A percentile compares a stretch with the other conserved stretches of the same genome.
Conservation (phyloP, 2,888 invertebrate species). For the Mythimna ferrago region DNA sequence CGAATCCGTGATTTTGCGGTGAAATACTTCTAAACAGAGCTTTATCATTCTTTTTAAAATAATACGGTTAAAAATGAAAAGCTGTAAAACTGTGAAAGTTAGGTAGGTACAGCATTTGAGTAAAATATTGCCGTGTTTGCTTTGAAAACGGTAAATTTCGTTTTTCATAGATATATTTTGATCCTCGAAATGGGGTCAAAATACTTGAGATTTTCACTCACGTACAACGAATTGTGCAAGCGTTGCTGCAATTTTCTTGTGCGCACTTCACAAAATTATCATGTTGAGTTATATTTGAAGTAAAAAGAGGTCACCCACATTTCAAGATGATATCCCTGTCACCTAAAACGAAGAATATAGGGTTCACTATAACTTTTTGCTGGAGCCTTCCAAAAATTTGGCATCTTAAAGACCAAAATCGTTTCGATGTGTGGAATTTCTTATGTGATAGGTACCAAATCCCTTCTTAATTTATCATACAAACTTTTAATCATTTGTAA, state of each 20-base stretch:
- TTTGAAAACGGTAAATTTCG: slow-evolving; percentile 3
- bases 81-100: background rate
- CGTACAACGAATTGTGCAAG: slow-evolving; percentile 56
- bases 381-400: background rate
- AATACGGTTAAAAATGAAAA: too few species aligned
- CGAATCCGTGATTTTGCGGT: background rate
- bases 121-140: slow-evolving; percentile 6
- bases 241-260: slow-evolving; percentile 50
- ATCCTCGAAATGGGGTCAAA: slow-evolving; percentile 38
- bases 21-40: background rate
- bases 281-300: slow-evolving; percentile 55
- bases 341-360: slow-evolving; percentile 27
- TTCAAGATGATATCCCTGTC: slow-evolving; percentile 43
- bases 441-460: background rate
- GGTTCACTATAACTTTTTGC: slow-evolving; percentile 27
- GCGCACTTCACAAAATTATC: slow-evolving; percentile 54
- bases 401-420: background rate
- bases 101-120: background rate
- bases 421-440: background rate
- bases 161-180: slow-evolving; percentile 37
- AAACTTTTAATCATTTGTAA: background rate
- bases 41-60: background rate
- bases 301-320: slow-evolving; percentile 61
- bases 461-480: background rate
- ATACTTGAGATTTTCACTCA: slow-evolving; percentile 43